Percentiles rank a stretch among this genome's conserved stretches.
Conservation (phyloP, 2,888 invertebrate species). For the Hirtodrosophila cameraria region DNA sequence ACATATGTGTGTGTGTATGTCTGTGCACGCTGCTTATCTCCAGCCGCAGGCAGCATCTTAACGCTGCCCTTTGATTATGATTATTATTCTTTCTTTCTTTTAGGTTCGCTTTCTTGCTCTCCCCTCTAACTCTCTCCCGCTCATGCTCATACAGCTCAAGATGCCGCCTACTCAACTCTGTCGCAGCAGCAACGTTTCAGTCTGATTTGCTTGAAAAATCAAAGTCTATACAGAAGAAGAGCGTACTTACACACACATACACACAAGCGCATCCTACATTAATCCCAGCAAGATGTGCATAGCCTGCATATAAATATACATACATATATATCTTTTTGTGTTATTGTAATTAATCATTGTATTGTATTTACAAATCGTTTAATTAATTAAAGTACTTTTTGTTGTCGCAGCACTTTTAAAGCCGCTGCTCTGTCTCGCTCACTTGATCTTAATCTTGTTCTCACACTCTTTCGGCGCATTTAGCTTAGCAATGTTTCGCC, state of each 20-base stretch:
- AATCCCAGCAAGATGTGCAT: conserved; percentile 30
- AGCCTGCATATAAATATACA: conserved; percentile 6
- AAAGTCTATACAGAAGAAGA: conserved; percentile 33
- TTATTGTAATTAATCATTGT: conserved; percentile 56
- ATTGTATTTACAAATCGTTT: conserved; percentile 72
- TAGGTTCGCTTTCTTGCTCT: conserved; percentile 7
- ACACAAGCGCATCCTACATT: conserved; percentile 25
- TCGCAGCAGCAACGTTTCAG: conserved; percentile 37
- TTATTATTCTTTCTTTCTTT: conserved; percentile 41
- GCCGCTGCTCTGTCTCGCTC: neutral
- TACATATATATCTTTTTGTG: neutral
- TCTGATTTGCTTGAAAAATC: conserved; percentile 43
- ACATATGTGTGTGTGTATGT: conserved; percentile 22
- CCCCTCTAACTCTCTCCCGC: conserved; percentile 11
- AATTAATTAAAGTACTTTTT: conserved; percentile 54
- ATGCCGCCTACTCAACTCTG: conserved; percentile 60
- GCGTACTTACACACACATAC: conserved; percentile 19
- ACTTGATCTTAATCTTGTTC: conserved; percentile 2
- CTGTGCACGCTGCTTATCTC: conserved; percentile 51
- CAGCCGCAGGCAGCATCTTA: conserved; percentile 33
- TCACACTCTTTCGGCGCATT: conserved; percentile 10
- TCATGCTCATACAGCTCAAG: conserved; percentile 24
- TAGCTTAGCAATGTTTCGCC: conserved; percentile 40
- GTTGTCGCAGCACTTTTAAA: no score
- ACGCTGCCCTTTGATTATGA: conserved; percentile 55